Percentiles rank a stretch among this genome's conserved stretches.
These are phyloP conservation scores for Pagrus major DNA, from an alignment of 2,113 vertebrate genomes.

Conservation along the genomic window DNA sequence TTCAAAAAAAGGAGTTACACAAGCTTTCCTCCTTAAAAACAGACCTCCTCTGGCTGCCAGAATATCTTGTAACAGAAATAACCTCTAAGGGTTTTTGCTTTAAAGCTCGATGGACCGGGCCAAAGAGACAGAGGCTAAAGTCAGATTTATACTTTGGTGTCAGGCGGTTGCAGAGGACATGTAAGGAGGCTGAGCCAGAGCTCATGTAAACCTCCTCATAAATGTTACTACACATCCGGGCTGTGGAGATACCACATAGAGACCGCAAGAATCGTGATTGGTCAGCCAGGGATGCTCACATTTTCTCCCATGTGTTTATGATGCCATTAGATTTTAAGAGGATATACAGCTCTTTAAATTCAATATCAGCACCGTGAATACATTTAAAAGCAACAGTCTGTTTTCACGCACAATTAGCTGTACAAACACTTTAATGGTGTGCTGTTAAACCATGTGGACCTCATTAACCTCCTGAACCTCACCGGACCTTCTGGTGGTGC, in stretches of 20 bases:
- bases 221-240: slow-evolving; percentile 32
- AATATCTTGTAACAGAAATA: slow-evolving; percentile 45
- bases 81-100: slow-evolving; percentile 27
- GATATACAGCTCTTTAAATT: slow-evolving; percentile 3
- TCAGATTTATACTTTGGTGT: slow-evolving; percentile 40
- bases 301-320: neutral
- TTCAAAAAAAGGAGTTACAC: slow-evolving; percentile 22
- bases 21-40: slow-evolving; percentile 20
- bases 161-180: slow-evolving; percentile 25
- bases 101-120: slow-evolving; percentile 17
- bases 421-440: slow-evolving; percentile 23
- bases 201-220: slow-evolving; percentile 31
- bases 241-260: neutral
- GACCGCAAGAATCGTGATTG: slow-evolving; percentile 2
- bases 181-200: slow-evolving; percentile 13
- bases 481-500: neutral
- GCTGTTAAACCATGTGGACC: slow-evolving; percentile 32
- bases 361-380: slow-evolving; percentile 10
- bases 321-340: neutral
- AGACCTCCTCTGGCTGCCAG: slow-evolving; percentile 26
- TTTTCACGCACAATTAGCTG: slow-evolving; percentile 29
- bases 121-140: slow-evolving; percentile 14
- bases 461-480: slow-evolving; percentile 26
- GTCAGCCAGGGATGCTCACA: slow-evolving; percentile 4
- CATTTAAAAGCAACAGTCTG: neutral